A percentile compares a stretch with the other conserved stretches of the same genome.
phyloP scores from a whole-genome alignment of 2,888 invertebrate genomes.

The Lordiphosa fenestrarum region DNA sequence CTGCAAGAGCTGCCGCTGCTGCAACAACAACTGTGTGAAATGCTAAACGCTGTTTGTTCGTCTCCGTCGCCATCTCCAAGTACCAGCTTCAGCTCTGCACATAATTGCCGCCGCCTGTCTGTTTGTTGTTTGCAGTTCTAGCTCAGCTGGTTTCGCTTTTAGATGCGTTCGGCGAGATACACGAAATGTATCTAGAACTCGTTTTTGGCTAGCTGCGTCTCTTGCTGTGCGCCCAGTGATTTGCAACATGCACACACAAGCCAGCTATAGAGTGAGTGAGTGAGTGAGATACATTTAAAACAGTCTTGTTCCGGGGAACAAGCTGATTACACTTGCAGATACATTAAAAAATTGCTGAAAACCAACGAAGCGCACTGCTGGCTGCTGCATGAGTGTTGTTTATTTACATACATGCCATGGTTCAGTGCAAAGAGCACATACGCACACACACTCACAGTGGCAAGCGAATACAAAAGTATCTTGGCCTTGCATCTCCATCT shows the following conservation, averaged over 20 bases:
- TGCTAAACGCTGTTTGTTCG: slow-evolving; percentile 37
- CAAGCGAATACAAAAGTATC: slow-evolving; percentile 19
- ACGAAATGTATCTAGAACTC: slow-evolving; percentile 63
- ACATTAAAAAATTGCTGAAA: slow-evolving; percentile 57
- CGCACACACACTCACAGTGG: slow-evolving; percentile 17
- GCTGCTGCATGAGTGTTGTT: slow-evolving; percentile 19
- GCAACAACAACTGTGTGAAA: slow-evolving; percentile 37
- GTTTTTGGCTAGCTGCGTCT: slow-evolving; percentile 37
- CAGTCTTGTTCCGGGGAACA: slow-evolving; percentile 16
- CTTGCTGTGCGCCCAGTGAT: slow-evolving; percentile 62
- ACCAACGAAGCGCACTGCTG: slow-evolving; percentile 57
- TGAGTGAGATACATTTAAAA: slow-evolving; percentile 44
- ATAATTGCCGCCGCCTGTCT: slow-evolving; percentile 29
- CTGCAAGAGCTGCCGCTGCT: slow-evolving; percentile 23
- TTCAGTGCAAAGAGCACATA: slow-evolving; percentile 37
- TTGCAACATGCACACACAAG: slow-evolving; percentile 70
- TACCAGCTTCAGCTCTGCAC: slow-evolving; percentile 24
- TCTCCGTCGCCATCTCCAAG: slow-evolving; percentile 19
- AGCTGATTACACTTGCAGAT: slow-evolving; percentile 66
- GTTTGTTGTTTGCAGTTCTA: slow-evolving; percentile 46
- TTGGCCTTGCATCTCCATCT: slow-evolving; percentile 25
- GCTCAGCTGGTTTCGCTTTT: slow-evolving; percentile 66
- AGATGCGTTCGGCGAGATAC: slow-evolving; percentile 56
- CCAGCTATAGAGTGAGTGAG: slow-evolving; percentile 41
- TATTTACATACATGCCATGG: slow-evolving; percentile 54